Evolutionary conservation across 2,797 vertebrate genomes (phyloP).

Genomic region (Tauraco hartlaubi): DNA sequence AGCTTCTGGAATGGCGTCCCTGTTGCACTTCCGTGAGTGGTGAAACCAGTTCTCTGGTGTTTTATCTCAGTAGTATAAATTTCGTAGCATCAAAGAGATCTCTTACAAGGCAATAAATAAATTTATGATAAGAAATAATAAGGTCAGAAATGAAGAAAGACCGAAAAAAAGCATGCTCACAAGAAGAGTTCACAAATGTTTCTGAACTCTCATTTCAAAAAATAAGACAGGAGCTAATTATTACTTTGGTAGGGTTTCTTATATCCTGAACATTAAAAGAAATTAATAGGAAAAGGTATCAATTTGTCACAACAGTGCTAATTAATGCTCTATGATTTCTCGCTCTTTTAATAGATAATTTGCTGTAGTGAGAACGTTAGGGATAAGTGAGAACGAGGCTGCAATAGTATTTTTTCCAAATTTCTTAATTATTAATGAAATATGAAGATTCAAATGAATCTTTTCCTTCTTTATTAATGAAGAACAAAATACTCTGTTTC

Average conservation of each 20-base stretch:
- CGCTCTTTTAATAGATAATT: conserved; percentile 27
- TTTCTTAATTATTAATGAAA: conserved; percentile 38
- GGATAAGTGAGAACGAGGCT: background rate
- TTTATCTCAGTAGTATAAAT: background rate
- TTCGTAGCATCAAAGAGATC: background rate
- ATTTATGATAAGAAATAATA: background rate
- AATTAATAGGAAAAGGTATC: conserved; percentile 42
- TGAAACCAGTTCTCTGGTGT: background rate
- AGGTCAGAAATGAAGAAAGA: background rate
- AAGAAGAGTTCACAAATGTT: background rate
- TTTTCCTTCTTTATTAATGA: background rate
- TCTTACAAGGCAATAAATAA: background rate
- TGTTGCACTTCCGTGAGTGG: background rate
- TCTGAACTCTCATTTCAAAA: conserved; percentile 23
- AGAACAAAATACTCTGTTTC: conserved; percentile 18
- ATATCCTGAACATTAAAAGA: conserved; percentile 24
- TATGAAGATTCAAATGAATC: background rate
- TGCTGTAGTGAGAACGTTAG: background rate
- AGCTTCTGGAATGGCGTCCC: background rate
- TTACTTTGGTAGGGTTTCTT: background rate
- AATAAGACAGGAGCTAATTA: conserved; percentile 42
- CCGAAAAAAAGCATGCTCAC: background rate
- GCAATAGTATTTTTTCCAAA: background rate
- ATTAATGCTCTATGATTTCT: conserved; percentile 15
- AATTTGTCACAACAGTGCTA: conserved; percentile 47